Evolutionary conservation across 2,113 vertebrate genomes (phyloP).

Genomic region (Nothocercus nigrocapillus): DNA sequence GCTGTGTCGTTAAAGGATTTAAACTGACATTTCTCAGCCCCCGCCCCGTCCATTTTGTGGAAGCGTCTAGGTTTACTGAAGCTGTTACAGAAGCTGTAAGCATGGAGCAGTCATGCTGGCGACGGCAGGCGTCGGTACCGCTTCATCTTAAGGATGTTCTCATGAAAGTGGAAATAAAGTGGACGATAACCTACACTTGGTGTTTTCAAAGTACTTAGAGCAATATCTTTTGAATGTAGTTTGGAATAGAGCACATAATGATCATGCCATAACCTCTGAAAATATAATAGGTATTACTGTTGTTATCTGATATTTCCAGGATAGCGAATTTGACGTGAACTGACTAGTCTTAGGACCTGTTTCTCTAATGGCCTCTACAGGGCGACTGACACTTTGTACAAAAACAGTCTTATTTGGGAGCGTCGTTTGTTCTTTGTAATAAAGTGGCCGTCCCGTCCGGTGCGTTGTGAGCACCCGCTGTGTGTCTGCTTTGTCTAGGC

Average conservation of each 20-base stretch:
- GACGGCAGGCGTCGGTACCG: background rate
- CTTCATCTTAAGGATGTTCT: conserved; percentile 61
- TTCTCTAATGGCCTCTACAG: conserved; percentile 59
- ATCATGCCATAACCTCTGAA: conserved; percentile 63
- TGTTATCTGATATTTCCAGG: conserved; percentile 53
- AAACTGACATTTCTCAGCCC: background rate
- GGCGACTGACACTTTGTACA: conserved; percentile 71
- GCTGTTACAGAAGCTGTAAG: background rate
- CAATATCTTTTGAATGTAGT: conserved; percentile 72
- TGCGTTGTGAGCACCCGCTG: background rate
- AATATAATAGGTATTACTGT: conserved; percentile 46
- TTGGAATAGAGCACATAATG: conserved; percentile 62
- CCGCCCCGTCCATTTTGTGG: background rate
- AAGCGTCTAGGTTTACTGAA: conserved; percentile 3
- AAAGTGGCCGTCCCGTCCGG: conserved; percentile 73
- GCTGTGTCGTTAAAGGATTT: background rate
- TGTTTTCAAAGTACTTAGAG: conserved; percentile 71
- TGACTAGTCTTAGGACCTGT: conserved; percentile 60
- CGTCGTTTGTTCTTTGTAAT: conserved; percentile 75
- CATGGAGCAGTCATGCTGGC: background rate
- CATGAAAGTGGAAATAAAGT: conserved; percentile 58
- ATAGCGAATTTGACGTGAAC: conserved; percentile 52
- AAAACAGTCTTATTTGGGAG: conserved; percentile 47
- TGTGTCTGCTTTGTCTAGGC: background rate
- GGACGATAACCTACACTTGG: conserved; percentile 59